Conservation (phyloP, 2,113 vertebrate species). For the Numida meleagris region DNA sequence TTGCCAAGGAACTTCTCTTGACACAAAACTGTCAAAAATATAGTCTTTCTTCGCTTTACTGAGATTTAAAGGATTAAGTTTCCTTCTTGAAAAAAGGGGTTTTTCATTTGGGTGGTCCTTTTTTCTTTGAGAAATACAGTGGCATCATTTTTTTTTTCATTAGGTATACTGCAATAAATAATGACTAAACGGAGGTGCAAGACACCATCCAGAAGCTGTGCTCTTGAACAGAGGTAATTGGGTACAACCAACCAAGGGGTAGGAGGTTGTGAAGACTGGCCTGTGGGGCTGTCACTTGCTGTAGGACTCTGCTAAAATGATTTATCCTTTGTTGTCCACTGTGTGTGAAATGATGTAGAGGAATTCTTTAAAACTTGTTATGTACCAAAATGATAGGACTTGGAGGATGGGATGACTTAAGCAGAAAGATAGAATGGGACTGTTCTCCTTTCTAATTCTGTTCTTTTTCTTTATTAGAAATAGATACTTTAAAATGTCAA, state of each 20-base stretch:
- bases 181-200: rapidly evolving
- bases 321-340: not conserved
- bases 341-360: not conserved
- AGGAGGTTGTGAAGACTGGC: not conserved
- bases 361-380: not conserved
- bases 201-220: not conserved
- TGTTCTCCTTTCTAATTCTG: not conserved
- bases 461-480: not conserved
- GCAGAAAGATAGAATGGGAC: not conserved
- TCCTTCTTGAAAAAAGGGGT: not conserved
- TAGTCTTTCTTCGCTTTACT: not conserved
- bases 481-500: not conserved
- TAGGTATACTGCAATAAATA: rapidly evolving
- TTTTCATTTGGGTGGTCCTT: not conserved
- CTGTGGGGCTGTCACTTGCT: not conserved
- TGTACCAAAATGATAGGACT: not conserved
- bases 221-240: rapidly evolving
- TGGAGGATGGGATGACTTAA: not conserved
- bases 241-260: rapidly evolving
- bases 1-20: not conserved
- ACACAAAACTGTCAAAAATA: not conserved
- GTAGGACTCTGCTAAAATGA: not conserved
- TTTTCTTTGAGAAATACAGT: not conserved
- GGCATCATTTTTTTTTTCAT: not conserved
- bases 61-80: not conserved